Conservation (phyloP, 2,113 vertebrate genomes). For the Origma solitaria region DNA sequence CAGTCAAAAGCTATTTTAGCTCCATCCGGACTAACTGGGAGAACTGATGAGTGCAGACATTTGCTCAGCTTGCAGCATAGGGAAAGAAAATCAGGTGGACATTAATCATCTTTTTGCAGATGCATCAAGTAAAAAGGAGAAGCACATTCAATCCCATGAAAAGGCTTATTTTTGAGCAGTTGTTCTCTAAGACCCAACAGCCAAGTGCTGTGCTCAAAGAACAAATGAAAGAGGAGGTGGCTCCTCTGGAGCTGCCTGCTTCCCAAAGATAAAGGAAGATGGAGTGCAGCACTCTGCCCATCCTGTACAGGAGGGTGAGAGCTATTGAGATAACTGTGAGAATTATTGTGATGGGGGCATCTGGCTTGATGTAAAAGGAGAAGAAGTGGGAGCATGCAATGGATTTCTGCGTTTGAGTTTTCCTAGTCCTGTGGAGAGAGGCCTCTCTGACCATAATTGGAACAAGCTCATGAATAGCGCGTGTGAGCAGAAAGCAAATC, state of each 20-base stretch:
- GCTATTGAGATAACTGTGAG: not conserved
- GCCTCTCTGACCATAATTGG: conserved; percentile 17
- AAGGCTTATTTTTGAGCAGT: conserved; percentile 19
- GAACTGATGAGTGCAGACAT: not conserved
- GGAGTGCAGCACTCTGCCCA: not conserved
- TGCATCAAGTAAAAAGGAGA: not conserved
- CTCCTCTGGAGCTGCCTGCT: conserved; percentile 15
- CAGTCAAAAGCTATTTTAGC: not conserved
- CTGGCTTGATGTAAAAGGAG: not conserved
- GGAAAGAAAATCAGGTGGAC: not conserved
- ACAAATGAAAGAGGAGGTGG: conserved; percentile 2
- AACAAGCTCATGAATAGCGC: not conserved
- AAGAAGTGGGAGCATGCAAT: not conserved
- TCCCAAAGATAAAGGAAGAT: conserved; percentile 54
- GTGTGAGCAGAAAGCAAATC: conserved; percentile 52
- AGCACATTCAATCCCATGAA: not conserved
- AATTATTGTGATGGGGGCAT: not conserved
- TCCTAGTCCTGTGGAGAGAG: not conserved
- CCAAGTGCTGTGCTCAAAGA: not conserved
- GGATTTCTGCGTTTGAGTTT: not conserved
- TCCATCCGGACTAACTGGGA: not conserved
- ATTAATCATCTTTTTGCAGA: conserved; percentile 10
- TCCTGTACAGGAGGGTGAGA: not conserved
- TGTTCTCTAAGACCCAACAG: conserved; percentile 3
- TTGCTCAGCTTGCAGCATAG: not conserved